Conservation (phyloP, 2,888 invertebrate species). For the Baccha elongata region DNA sequence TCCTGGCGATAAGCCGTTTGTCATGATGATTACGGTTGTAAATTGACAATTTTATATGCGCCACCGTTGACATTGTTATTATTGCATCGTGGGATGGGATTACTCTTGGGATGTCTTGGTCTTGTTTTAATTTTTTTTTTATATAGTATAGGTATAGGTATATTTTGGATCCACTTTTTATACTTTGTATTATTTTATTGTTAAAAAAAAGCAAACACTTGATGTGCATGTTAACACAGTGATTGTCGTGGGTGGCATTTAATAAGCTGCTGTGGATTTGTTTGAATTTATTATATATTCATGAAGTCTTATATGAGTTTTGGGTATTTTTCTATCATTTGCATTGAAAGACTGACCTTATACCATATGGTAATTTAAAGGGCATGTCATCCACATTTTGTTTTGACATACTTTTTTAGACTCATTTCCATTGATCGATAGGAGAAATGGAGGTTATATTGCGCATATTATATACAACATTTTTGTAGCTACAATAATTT, state of each 20-base stretch:
- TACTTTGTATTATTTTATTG: conserved; percentile 10
- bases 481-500: too few relatives aligned
- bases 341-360: not conserved
- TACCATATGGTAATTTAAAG: conserved; percentile 5
- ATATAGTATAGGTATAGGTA: not conserved
- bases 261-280: conserved; percentile 12
- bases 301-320: conserved; percentile 29
- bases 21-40: conserved; percentile 64
- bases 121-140: not conserved
- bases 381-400: conserved; percentile 16
- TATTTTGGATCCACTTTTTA: conserved; percentile 5
- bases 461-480: too few relatives aligned
- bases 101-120: conserved; percentile 14
- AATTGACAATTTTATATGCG: conserved; percentile 63
- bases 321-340: not conserved
- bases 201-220: conserved; percentile 7
- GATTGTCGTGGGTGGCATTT: conserved; percentile 27
- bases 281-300: conserved; percentile 15
- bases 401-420: too few relatives aligned
- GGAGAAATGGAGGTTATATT: too few relatives aligned
- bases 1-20: conserved; percentile 68
- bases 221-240: conserved; percentile 34
- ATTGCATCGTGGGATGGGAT: conserved; percentile 56
- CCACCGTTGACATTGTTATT: conserved; percentile 58
- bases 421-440: too few relatives aligned